These are phyloP conservation scores for Ethmia dodecea DNA, from an alignment of 2,888 invertebrate genomes.

Conservation along the genomic window DNA sequence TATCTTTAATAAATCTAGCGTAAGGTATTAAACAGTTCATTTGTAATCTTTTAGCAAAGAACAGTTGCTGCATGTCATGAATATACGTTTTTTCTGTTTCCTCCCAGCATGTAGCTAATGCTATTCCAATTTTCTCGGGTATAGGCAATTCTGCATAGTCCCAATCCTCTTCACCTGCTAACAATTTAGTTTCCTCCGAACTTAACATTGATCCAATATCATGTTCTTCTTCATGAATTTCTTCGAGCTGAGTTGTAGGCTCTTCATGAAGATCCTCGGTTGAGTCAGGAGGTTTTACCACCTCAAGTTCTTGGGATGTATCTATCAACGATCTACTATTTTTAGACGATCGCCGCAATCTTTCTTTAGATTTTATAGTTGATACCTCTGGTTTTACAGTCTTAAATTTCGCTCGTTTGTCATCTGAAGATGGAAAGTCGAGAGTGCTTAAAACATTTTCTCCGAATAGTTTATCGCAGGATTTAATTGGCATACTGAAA, in stretches of 20 bases:
- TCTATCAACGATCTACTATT: conserved; percentile 36
- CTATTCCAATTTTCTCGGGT: conserved; percentile 41
- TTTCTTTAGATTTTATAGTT: conserved; percentile 43
- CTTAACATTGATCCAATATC: conserved; percentile 24
- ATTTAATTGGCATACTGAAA: conserved; percentile 41
- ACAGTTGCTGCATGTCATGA: conserved; percentile 72
- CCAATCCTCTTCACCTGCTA: conserved; percentile 68
- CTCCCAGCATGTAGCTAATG: conserved; percentile 72
- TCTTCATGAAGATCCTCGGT: conserved; percentile 28
- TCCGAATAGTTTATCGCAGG: conserved; percentile 57
- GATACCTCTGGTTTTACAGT: conserved; percentile 48
- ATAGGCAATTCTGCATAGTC: conserved; percentile 61
- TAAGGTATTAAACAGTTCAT: conserved; percentile 77
- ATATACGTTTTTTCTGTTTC: conserved; percentile 67
- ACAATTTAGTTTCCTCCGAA: conserved; percentile 35
- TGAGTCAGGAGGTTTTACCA: conserved; percentile 38
- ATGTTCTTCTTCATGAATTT: conserved; percentile 30
- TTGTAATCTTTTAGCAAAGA: conserved; percentile 76
- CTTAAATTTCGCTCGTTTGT: conserved; percentile 53
- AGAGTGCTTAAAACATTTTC: conserved; percentile 46
- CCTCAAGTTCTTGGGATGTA: conserved; percentile 35
- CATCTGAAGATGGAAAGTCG: conserved; percentile 50
- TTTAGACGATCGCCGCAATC: conserved; percentile 40
- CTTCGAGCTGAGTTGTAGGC: conserved; percentile 24
- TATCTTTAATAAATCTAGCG: conserved; percentile 66